phyloP scores from a whole-genome alignment of 2,888 invertebrate species.

The Eumerus sabulonum region DNA sequence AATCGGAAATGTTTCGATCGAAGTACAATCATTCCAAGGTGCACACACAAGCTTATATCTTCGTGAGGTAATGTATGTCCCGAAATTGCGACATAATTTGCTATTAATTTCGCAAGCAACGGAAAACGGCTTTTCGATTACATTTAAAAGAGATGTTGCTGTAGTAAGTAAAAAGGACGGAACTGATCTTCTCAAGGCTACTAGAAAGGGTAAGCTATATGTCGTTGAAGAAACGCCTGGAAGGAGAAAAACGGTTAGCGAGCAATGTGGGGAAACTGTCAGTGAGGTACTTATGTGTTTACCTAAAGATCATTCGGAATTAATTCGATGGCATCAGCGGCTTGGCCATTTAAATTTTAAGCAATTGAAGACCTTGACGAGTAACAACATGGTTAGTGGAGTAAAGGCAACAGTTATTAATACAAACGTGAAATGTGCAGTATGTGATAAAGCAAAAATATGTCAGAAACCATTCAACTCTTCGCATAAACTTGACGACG shows the following conservation, averaged over 20 bases:
- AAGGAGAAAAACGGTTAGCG: too few species aligned
- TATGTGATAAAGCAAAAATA: constrained; percentile 13
- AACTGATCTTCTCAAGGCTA: constrained; percentile 11
- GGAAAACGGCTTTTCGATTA: constrained; percentile 23
- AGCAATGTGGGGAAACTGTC: background rate
- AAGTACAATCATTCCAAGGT: background rate
- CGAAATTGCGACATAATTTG: constrained; percentile 25
- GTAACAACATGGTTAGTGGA: background rate
- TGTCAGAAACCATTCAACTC: constrained; percentile 13
- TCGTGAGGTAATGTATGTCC: constrained; percentile 11
- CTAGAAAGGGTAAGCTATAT: background rate
- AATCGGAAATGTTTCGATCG: constrained; percentile 4
- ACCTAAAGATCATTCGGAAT: background rate
- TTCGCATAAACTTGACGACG: background rate
- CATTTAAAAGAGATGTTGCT: background rate
- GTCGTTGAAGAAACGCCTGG: background rate
- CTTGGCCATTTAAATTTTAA: constrained; percentile 29
- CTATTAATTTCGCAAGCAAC: constrained; percentile 28
- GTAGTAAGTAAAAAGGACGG: background rate
- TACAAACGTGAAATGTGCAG: constrained; percentile 10
- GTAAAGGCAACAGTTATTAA: background rate
- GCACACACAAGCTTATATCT: background rate
- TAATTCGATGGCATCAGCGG: constrained; percentile 25
- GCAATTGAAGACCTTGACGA: background rate
- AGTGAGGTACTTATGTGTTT: background rate